These are phyloP conservation scores for Aproaerema taeniolella DNA, from an alignment of 2,888 invertebrate species.

Conservation along the genomic window DNA sequence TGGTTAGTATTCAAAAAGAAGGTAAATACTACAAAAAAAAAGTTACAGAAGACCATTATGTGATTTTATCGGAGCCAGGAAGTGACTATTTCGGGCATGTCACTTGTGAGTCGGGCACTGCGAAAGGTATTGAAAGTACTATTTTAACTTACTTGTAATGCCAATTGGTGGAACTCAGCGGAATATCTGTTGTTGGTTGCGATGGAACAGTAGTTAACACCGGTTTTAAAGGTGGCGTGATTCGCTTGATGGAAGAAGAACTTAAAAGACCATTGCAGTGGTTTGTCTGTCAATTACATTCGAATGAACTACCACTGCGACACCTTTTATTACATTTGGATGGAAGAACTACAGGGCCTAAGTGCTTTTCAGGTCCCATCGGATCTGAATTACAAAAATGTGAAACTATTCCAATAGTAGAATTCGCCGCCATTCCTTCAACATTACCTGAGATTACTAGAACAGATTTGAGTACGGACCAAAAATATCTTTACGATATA, in stretches of 20 bases:
- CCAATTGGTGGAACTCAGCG: too few relatives aligned
- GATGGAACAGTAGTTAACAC: constrained; percentile 12
- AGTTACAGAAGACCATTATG: not conserved
- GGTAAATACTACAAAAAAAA: not conserved
- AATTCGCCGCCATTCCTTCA: too few relatives aligned
- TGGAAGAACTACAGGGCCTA: constrained; percentile 26
- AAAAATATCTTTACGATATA: too few relatives aligned
- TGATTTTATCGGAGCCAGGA: not conserved
- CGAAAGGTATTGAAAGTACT: not conserved
- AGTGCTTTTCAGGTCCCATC: constrained; percentile 23
- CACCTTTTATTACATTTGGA: constrained; percentile 26
- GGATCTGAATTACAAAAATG: constrained; percentile 17
- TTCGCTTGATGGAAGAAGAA: constrained; percentile 20
- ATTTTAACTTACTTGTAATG: not conserved
- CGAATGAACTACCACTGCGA: constrained; percentile 25
- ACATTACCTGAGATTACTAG: too few relatives aligned
- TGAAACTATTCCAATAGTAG: constrained; percentile 10
- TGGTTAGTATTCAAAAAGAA: not conserved
- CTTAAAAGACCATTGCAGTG: constrained; percentile 23
- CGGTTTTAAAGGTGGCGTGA: constrained; percentile 20
- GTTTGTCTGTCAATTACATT: constrained; percentile 24
- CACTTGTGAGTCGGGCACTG: too few relatives aligned
- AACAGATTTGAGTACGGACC: constrained; percentile 16
- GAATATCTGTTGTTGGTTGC: not conserved
- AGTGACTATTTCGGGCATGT: not conserved